A percentile compares a stretch with the other conserved stretches of the same genome.
phyloP scores from a whole-genome alignment of 2,797 vertebrate species.

The Pangasius mekongensis region DNA sequence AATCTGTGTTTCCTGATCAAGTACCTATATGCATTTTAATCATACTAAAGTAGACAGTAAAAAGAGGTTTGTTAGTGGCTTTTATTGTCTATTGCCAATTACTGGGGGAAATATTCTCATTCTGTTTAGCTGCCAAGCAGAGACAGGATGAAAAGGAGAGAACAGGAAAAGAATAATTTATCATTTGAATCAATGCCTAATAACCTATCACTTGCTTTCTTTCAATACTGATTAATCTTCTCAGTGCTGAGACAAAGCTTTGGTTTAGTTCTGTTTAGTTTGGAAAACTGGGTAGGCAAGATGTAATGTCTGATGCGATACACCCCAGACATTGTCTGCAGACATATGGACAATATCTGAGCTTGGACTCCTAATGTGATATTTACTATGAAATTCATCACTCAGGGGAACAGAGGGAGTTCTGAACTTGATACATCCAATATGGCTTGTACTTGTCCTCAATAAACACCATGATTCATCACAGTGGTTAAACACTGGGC shows the following conservation, averaged over 20 bases:
- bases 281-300: conserved; percentile 26
- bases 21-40: not conserved
- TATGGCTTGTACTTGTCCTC: conserved; percentile 58
- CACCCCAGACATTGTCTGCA: conserved; percentile 34
- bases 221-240: conserved; percentile 16
- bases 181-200: conserved; percentile 36
- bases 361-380: conserved; percentile 21
- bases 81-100: conserved; percentile 15
- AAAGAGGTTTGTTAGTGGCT: conserved; percentile 25
- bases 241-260: conserved; percentile 30
- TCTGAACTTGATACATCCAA: conserved; percentile 38
- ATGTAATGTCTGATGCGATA: conserved; percentile 31
- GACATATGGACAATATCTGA: conserved; percentile 46
- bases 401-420: conserved; percentile 29
- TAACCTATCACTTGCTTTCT: conserved; percentile 29
- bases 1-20: conserved; percentile 15
- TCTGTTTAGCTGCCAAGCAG: conserved; percentile 4
- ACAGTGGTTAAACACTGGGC: conserved; percentile 13
- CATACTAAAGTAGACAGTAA: not conserved
- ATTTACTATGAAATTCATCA: conserved; percentile 34
- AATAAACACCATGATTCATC: conserved; percentile 43
- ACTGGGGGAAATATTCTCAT: conserved; percentile 28
- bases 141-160: conserved; percentile 17
- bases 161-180: conserved; percentile 34
- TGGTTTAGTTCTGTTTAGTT: conserved; percentile 43